phyloP scores from a whole-genome alignment of 2,888 invertebrate genomes.

The Agriopis aurantiaria region DNA sequence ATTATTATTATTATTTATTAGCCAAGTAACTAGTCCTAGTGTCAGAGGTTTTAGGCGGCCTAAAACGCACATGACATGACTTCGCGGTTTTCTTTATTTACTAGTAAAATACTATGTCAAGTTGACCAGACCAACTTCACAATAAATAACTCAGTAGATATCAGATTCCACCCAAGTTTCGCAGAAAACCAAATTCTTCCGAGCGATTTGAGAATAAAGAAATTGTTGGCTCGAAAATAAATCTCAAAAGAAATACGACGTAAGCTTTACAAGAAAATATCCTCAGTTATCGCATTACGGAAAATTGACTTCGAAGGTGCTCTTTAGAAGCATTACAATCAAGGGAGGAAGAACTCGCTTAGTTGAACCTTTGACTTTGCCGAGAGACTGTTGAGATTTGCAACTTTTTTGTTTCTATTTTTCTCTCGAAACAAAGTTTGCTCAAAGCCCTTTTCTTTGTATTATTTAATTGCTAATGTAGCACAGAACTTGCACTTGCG shows the following conservation, averaged over 20 bases:
- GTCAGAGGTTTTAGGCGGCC: too few species aligned
- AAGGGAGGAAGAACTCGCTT: constrained; percentile 9
- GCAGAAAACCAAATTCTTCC: constrained; percentile 33
- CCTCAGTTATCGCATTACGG: constrained; percentile 30
- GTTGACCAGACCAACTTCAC: background rate
- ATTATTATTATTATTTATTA: too few species aligned
- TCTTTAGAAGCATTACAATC: constrained; percentile 30
- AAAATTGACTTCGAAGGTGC: constrained; percentile 28
- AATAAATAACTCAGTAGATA: constrained; percentile 15
- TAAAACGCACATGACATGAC: too few species aligned
- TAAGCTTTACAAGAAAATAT: constrained; percentile 34
- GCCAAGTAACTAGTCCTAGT: too few species aligned
- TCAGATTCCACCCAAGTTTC: constrained; percentile 22
- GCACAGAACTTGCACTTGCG: too few species aligned
- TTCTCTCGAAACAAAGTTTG: background rate
- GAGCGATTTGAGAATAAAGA: constrained; percentile 27
- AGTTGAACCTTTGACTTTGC: constrained; percentile 13
- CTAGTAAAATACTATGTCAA: too few species aligned
- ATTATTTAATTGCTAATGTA: too few species aligned
- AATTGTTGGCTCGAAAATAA: constrained; percentile 32
- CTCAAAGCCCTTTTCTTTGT: too few species aligned
- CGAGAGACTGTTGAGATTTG: background rate
- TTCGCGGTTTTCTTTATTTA: too few species aligned
- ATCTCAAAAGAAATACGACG: constrained; percentile 36
- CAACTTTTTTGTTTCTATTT: background rate